These are phyloP conservation scores for Dioctria linearis DNA, from an alignment of 2,888 invertebrate genomes.

Conservation along the genomic window DNA sequence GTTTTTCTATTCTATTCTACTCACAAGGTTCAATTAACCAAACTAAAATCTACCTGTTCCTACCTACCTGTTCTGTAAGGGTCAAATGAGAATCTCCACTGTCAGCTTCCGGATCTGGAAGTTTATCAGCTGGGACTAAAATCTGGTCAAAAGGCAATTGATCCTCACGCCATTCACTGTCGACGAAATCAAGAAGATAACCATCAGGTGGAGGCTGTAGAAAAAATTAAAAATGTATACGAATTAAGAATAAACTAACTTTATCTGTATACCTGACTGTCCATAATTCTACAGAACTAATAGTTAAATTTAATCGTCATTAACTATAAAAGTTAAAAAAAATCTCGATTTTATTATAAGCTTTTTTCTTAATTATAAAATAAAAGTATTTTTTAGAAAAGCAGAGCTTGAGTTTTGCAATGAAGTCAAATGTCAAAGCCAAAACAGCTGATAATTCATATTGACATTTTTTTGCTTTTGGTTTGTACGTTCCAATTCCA, in stretches of 20 bases:
- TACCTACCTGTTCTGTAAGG: conserved; percentile 88
- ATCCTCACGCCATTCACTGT: conserved; percentile 91
- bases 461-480: too few species aligned
- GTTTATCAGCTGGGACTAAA: conserved; percentile 85
- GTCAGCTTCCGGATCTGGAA: conserved; percentile 94
- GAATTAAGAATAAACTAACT: neutral
- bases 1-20: neutral
- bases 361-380: too few species aligned
- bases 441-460: too few species aligned
- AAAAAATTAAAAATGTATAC: neutral
- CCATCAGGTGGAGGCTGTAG: conserved; percentile 68
- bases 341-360: too few species aligned
- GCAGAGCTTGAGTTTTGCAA: too few species aligned
- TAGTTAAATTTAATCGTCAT: too few species aligned
- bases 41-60: conserved; percentile 78
- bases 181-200: conserved; percentile 72
- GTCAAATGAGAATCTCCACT: conserved; percentile 93
- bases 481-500: too few species aligned
- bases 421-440: too few species aligned
- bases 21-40: neutral
- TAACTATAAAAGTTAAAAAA: too few species aligned
- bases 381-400: too few species aligned
- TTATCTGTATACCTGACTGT: conserved; percentile 44
- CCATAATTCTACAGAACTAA: conserved; percentile 32
- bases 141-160: conserved; percentile 88